Evolutionary conservation across 2,797 vertebrate genomes (phyloP), one percentile per base, ranked within the genome.

Genomic region (Centroberyx gerrardi): DNA sequence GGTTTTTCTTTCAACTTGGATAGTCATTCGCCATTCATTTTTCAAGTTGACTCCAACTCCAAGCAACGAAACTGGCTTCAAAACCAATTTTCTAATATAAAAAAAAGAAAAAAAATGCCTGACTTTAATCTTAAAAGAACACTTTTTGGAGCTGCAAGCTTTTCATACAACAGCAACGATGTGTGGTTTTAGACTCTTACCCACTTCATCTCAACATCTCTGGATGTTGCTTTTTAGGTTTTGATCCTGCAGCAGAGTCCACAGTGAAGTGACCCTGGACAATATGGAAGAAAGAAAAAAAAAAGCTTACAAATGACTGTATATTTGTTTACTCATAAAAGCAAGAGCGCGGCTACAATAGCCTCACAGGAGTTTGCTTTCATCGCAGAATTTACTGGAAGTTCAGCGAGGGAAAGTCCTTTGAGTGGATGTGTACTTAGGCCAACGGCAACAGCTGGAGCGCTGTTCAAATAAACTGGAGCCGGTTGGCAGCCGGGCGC

Each of bases 381-480:
- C 36, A 68, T 77, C 56, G 22, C 18, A 60, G 62, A 56, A 18
- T 87, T 85, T 88, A 74, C 85, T 82, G 86, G 65, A 85, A 86
- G 82, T 71, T 86, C 82, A 79, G 85, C 22, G 62, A 76, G 72
- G 80, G 72, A 27, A 44, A 13, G 42, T 8, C 65, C 52, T 83
- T 71, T 61, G 65, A 78, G 42, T 71, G 65, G 15, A 65, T 88
- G 79, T 90, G 84, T 79, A 28, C 78, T 80, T 18, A 68, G 65
- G 56, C 38, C 58, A 15, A 60, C 4, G 28, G 67, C 72, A 52
- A 52, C 28, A 29, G 64, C 81, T 71, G 46, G 3, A 60, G 42
- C n/a, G n/a, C 81, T 84, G 70, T 74, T 82, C 77, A 90, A 89
- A 92, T 76, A 91, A 92, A 93, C 76, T 27, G 18, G 28, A 53